Base-by-base conservation (phyloP, 1,140 invertebrate species). In the Megathymus violae region DNA sequence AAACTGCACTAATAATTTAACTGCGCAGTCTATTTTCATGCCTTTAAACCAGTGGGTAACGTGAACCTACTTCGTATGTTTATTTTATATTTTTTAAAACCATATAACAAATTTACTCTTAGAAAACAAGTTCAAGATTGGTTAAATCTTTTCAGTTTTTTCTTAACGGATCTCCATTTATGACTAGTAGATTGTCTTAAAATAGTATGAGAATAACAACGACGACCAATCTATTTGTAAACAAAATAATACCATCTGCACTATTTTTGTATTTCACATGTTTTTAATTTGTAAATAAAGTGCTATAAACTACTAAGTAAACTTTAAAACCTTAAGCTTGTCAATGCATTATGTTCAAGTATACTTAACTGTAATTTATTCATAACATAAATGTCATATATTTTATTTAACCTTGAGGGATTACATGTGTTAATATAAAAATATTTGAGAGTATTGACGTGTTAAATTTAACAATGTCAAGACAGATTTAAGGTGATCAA, bases 401-500 rank as follows among this genome's bases (percentile, higher is more conserved):
- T 11, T 36, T 36, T 36, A 36, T 11, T 11, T 4, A 36, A 36
- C 34, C 34, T 36, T 36, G 34, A 10, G 34, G 27, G 34, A 36
- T 36, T 10, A 15, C 13, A 15, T 1, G 34, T 40, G 6, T 40
- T 14, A 40, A 3, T 52, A 4, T 36, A 4, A 41, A 27, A 54
- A 54, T 54, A 54, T 41, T 27, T 41, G 16, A 52, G 17, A 34
- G 38, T 40, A 52, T 9, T n/a, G 14, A 9, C 34, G 22, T 19
- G n/a, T 36, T 7, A 40, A 22, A 11, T 13, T 38, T 19, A 17
- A 52, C 38, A 41, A 27, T 27, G 34, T 31, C 13, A 14, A 47
- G 22, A 27, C 27, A 48, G n/a, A n/a, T 10, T 7, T 41, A 14
- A n/a, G 15, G 16, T 43, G 19, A 56, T 43, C 27, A 38, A 59